phyloP scores from a whole-genome alignment of 1,140 invertebrate genomes.

The Marisa cornuarietis region DNA sequence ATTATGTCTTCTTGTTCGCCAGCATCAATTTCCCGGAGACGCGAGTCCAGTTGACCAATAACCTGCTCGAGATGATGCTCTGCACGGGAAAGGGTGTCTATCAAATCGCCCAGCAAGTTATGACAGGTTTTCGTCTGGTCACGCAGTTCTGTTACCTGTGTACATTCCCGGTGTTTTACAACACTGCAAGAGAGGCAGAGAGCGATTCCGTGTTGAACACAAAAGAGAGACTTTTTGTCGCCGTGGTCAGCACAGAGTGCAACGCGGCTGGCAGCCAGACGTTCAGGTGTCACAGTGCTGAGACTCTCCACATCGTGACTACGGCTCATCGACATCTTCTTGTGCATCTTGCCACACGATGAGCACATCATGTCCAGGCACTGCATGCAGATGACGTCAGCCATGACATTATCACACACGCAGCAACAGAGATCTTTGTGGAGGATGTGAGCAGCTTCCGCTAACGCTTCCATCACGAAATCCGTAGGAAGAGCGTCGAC shows the following conservation, averaged over 20 bases:
- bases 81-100: no score
- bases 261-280: no score
- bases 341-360: background rate
- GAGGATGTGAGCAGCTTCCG: background rate
- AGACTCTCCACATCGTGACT: background rate
- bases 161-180: background rate
- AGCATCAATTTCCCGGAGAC: no score
- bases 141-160: background rate
- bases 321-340: background rate
- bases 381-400: background rate
- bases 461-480: background rate
- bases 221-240: background rate
- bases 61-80: no score
- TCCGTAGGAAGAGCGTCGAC: slow-evolving; percentile 1
- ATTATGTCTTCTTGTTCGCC: no score
- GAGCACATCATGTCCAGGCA: background rate
- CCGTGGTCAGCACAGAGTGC: background rate
- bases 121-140: no score
- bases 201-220: background rate
- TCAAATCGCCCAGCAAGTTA: no score
- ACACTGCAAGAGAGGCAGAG: background rate
- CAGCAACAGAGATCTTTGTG: background rate
- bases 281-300: no score
- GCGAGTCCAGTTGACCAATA: no score
- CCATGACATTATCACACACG: background rate